These are phyloP conservation scores for Emydura subglobosa DNA, from an alignment of 2,113 vertebrate genomes.

Conservation along the genomic window DNA sequence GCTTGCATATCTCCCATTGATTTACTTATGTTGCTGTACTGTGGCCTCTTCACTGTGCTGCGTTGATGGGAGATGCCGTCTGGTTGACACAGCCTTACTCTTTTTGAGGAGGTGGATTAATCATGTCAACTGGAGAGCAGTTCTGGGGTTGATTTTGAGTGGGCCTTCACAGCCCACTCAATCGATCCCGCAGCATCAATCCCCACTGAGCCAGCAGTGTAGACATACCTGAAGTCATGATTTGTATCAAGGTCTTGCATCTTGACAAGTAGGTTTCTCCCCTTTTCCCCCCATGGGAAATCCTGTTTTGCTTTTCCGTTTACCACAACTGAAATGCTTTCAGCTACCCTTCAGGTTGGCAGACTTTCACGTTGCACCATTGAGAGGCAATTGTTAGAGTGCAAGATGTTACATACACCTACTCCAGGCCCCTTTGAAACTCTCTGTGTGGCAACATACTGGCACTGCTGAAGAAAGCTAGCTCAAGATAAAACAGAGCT, in stretches of 20 bases:
- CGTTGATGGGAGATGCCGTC: too few species aligned
- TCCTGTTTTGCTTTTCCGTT: not conserved
- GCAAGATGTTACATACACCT: not conserved
- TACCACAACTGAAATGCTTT: not conserved
- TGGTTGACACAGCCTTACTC: too few species aligned
- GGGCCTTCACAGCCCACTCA: too few species aligned
- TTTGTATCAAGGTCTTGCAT: constrained; percentile 8
- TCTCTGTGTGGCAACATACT: not conserved
- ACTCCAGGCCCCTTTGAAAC: not conserved
- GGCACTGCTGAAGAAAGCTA: too few species aligned
- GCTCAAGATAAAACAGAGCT: not conserved
- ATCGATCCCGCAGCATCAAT: too few species aligned
- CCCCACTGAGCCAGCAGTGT: too few species aligned
- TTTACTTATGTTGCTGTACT: too few species aligned
- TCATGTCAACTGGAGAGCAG: too few species aligned
- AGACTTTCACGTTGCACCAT: not conserved
- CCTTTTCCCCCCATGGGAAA: not conserved
- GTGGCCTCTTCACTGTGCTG: too few species aligned
- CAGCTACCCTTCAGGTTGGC: not conserved
- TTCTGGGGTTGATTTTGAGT: too few species aligned
- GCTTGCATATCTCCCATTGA: too few species aligned
- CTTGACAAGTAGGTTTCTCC: not conserved
- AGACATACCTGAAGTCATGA: not conserved
- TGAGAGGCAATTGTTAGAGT: not conserved
- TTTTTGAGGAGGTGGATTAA: too few species aligned